These are phyloP conservation scores for Drosophila cardini DNA, from an alignment of 1,140 invertebrate species.

Conservation along the genomic window DNA sequence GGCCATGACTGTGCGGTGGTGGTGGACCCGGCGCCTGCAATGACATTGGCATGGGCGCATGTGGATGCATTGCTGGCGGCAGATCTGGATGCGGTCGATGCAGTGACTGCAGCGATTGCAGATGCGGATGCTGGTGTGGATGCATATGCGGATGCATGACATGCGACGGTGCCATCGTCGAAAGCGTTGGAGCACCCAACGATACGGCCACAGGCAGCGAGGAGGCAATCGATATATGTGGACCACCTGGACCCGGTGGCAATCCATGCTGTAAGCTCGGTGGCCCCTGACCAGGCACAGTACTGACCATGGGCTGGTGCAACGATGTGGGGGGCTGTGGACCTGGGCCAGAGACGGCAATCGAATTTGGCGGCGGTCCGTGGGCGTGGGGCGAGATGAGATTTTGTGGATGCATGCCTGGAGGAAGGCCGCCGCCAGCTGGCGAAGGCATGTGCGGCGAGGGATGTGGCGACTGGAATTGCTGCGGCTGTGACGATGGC, in stretches of 20 bases:
- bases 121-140: constrained; percentile 60
- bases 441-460: constrained; percentile 82
- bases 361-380: constrained; percentile 45
- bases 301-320: constrained; percentile 52
- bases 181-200: constrained; percentile 63
- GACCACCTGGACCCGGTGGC: constrained; percentile 56
- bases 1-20: constrained; percentile 59
- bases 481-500: constrained; percentile 72
- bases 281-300: constrained; percentile 40
- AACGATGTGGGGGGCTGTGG: constrained; percentile 65
- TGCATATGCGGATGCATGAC: constrained; percentile 77
- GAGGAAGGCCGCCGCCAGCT: constrained; percentile 71
- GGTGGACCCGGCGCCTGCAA: constrained; percentile 73
- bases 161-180: constrained; percentile 73
- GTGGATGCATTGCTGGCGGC: constrained; percentile 73
- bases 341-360: constrained; percentile 25
- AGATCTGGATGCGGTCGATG: constrained; percentile 78
- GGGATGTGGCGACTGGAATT: constrained; percentile 82
- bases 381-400: constrained; percentile 85
- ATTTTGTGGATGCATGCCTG: constrained; percentile 87
- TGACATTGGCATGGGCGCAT: constrained; percentile 73
- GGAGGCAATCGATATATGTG: constrained; percentile 64
- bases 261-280: constrained; percentile 64
- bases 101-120: constrained; percentile 60
- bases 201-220: constrained; percentile 52